Evolutionary conservation across 2,888 invertebrate species (phyloP).

Genomic region (Drosophila gaucha): DNA sequence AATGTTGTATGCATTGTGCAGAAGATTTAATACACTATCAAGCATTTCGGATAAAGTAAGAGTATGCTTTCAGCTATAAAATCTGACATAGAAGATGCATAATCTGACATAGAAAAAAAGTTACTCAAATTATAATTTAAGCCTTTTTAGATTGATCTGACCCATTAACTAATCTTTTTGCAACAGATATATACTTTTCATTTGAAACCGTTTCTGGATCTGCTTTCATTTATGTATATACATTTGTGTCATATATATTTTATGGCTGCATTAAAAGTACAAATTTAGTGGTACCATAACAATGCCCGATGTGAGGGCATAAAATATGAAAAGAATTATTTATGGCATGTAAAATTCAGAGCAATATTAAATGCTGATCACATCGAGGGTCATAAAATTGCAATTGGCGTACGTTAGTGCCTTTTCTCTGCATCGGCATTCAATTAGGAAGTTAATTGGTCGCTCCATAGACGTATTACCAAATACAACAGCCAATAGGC

Average conservation of each 20-base stretch:
- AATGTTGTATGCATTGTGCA: not conserved
- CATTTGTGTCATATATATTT: no score
- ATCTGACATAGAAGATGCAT: no score
- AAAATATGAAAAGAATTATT: constrained; percentile 47
- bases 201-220: not conserved
- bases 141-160: no score
- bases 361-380: constrained; percentile 55
- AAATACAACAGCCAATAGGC: constrained; percentile 46
- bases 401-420: constrained; percentile 45
- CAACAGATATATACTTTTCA: not conserved
- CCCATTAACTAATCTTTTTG: no score
- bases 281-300: not conserved
- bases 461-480: constrained; percentile 41
- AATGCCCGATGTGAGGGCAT: not conserved
- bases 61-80: no score
- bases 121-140: not conserved
- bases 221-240: no score
- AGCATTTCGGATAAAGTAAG: not conserved
- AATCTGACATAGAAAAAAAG: not conserved
- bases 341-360: constrained; percentile 41
- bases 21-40: constrained; percentile 3
- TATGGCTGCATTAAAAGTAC: not conserved
- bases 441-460: constrained; percentile 75
- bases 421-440: constrained; percentile 59
- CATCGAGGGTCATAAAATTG: constrained; percentile 46